Conservation (phyloP, 2,888 invertebrate species). For the Oxytorus armatus region DNA sequence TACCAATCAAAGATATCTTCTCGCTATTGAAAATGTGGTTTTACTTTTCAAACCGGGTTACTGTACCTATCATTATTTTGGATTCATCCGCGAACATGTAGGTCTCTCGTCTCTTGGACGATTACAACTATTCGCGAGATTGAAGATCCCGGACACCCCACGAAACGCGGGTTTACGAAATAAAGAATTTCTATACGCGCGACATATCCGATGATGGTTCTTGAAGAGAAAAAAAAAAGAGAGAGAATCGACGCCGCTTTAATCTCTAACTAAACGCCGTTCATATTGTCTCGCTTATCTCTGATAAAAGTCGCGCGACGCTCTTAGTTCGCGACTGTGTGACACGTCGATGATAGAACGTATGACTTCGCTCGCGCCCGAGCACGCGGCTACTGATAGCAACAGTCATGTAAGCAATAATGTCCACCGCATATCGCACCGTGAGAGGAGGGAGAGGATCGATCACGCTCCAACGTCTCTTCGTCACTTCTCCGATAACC, state of each 20-base stretch:
- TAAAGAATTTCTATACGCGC: too few species aligned
- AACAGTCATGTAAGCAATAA: conserved; percentile 34
- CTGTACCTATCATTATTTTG: too few species aligned
- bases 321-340: conserved; percentile 10
- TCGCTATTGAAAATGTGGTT: too few species aligned
- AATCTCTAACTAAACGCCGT: neutral
- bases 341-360: conserved; percentile 24
- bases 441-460: conserved; percentile 34
- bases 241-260: neutral
- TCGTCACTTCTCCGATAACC: conserved; percentile 24
- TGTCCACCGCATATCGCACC: neutral
- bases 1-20: neutral
- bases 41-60: too few species aligned
- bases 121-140: too few species aligned
- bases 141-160: too few species aligned
- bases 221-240: neutral
- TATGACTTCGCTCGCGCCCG: conserved; percentile 59
- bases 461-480: conserved; percentile 55
- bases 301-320: neutral
- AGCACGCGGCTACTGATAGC: conserved; percentile 66
- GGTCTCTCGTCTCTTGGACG: too few species aligned
- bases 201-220: too few species aligned
- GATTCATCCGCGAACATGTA: too few species aligned
- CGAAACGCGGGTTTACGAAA: too few species aligned
- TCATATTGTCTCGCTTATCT: conserved; percentile 49